phyloP scores from a whole-genome alignment of 1,140 invertebrate genomes.

The Drusus annulatus region DNA sequence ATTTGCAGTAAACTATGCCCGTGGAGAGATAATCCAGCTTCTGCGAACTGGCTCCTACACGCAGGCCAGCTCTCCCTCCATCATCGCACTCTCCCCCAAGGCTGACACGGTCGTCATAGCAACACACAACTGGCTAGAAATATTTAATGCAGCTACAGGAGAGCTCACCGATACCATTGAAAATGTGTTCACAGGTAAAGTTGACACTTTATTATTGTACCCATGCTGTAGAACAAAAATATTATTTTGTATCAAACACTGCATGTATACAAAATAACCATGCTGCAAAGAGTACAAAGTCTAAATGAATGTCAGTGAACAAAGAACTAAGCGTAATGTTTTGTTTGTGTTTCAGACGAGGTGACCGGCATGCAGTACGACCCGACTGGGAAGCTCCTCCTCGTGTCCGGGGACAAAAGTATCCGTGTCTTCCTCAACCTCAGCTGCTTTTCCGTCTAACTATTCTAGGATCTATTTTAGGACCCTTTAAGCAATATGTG shows the following conservation, averaged over 20 bases:
- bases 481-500: no score
- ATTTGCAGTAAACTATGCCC: conserved; percentile 82
- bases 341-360: conserved; percentile 71
- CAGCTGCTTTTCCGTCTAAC: neutral
- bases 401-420: conserved; percentile 82
- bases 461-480: no score
- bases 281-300: no score
- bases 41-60: conserved; percentile 76
- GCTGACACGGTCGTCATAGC: conserved; percentile 82
- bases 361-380: conserved; percentile 83
- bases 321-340: no score
- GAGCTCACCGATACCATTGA: conserved; percentile 77
- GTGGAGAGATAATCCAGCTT: conserved; percentile 84
- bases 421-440: conserved; percentile 85
- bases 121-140: conserved; percentile 75
- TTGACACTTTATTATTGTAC: no score
- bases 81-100: conserved; percentile 83
- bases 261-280: no score
- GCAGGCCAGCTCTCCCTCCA: conserved; percentile 65
- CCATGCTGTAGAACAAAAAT: no score
- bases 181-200: conserved; percentile 69
- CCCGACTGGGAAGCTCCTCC: conserved; percentile 80
- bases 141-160: conserved; percentile 80
- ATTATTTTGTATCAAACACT: no score
- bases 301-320: no score